A percentile compares a stretch with the other conserved stretches of the same genome.
Conservation (phyloP, 2,888 invertebrate genomes). For the Cerastis rubricosa region DNA sequence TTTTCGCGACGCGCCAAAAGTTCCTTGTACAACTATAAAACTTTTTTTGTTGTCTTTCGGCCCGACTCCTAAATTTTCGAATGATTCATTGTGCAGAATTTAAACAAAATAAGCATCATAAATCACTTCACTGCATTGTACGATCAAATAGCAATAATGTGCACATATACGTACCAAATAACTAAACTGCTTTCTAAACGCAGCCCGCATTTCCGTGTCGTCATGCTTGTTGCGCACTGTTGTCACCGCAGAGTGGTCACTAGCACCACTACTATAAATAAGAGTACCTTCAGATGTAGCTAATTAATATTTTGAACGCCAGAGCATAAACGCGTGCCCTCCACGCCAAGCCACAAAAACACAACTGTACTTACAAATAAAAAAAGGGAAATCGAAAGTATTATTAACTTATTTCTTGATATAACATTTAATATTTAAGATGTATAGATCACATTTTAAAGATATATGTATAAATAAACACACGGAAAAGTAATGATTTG, state of each 20-base stretch:
- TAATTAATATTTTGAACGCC: slow-evolving; percentile 28
- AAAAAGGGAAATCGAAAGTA: too few relatives aligned
- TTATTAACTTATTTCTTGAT: too few relatives aligned
- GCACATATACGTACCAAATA: slow-evolving; percentile 63
- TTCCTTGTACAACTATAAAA: not conserved
- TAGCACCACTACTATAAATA: slow-evolving; percentile 11
- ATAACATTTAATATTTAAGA: too few relatives aligned
- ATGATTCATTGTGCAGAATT: not conserved
- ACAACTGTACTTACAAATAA: too few relatives aligned
- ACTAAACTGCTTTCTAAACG: slow-evolving; percentile 77
- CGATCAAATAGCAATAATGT: slow-evolving; percentile 50
- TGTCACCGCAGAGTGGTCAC: slow-evolving; percentile 63
- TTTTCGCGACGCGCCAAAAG: not conserved
- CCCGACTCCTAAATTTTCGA: not conserved
- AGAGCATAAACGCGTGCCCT: too few relatives aligned
- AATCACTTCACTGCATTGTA: slow-evolving; percentile 27
- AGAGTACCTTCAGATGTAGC: slow-evolving; percentile 27
- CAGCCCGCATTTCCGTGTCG: slow-evolving; percentile 78
- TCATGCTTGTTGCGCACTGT: slow-evolving; percentile 71
- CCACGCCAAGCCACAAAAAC: too few relatives aligned
- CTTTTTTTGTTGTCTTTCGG: not conserved
- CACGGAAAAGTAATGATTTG: too few relatives aligned
- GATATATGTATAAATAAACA: too few relatives aligned
- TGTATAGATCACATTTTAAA: too few relatives aligned
- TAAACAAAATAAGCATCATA: not conserved